Evolutionary conservation across 2,888 invertebrate genomes (phyloP).

Genomic region (Yponomeuta plumbellus): DNA sequence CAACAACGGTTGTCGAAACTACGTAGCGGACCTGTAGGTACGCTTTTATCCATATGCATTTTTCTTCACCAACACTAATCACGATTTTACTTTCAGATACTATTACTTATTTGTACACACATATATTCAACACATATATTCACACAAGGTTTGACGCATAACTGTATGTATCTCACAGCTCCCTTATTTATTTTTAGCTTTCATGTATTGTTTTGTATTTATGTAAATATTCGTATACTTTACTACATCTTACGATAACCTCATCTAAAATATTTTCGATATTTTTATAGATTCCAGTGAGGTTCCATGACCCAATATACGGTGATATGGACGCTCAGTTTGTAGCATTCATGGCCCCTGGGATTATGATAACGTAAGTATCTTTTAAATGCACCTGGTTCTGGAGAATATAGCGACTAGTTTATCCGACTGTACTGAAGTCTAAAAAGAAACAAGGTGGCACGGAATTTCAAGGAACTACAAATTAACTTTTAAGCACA

Average conservation of each 20-base stretch:
- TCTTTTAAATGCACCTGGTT: background rate
- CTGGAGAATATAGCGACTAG: no score
- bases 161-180: background rate
- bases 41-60: background rate
- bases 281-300: slow-evolving; percentile 74
- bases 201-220: background rate
- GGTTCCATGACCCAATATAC: slow-evolving; percentile 82
- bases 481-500: no score
- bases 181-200: background rate
- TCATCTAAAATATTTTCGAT: background rate
- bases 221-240: background rate
- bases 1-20: no score
- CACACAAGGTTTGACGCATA: slow-evolving; percentile 7
- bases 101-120: background rate
- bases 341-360: slow-evolving; percentile 89
- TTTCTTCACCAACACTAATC: background rate
- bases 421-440: no score
- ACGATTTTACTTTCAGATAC: slow-evolving; percentile 11
- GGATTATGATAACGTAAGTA: slow-evolving; percentile 87
- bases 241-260: no score
- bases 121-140: background rate
- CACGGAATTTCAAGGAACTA: no score
- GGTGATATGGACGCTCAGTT: slow-evolving; percentile 82
- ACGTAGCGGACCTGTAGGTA: no score
- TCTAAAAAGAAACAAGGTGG: no score